These are phyloP conservation scores for Fragum whitleyi DNA, from an alignment of 2,888 invertebrate genomes.

Conservation along the genomic window DNA sequence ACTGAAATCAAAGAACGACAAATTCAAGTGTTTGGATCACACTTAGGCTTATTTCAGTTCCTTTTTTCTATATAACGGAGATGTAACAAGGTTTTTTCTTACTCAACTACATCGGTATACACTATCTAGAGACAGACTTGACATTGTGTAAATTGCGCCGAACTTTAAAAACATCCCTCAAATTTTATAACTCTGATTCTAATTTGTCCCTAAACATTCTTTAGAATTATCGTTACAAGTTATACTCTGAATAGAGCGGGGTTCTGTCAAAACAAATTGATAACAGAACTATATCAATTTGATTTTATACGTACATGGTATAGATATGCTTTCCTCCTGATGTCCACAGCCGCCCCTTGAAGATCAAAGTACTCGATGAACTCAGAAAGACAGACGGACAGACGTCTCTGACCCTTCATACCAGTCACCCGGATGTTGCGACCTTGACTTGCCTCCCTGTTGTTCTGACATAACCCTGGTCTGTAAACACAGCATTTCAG, in stretches of 20 bases:
- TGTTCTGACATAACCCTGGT: constrained; percentile 15
- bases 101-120: neutral
- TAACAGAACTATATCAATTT: no score
- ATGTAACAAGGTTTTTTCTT: neutral
- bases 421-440: constrained; percentile 31
- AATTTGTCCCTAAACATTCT: no score
- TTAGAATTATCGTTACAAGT: no score
- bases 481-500: constrained; percentile 7
- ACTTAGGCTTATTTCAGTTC: no score
- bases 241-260: no score
- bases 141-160: no score
- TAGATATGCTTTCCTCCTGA: constrained; percentile 35
- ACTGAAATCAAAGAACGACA: constrained; percentile 32
- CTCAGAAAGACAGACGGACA: constrained; percentile 53
- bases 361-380: constrained; percentile 43
- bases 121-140: neutral
- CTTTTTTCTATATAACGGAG: neutral
- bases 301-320: constrained; percentile 43
- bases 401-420: constrained; percentile 32
- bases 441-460: constrained; percentile 30
- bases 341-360: constrained; percentile 30
- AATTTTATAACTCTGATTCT: no score
- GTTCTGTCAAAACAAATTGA: no score
- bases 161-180: no score
- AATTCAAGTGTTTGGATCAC: no score